These are phyloP conservation scores for Orchestia grillus DNA, from an alignment of 1,140 invertebrate genomes.

Conservation along the genomic window DNA sequence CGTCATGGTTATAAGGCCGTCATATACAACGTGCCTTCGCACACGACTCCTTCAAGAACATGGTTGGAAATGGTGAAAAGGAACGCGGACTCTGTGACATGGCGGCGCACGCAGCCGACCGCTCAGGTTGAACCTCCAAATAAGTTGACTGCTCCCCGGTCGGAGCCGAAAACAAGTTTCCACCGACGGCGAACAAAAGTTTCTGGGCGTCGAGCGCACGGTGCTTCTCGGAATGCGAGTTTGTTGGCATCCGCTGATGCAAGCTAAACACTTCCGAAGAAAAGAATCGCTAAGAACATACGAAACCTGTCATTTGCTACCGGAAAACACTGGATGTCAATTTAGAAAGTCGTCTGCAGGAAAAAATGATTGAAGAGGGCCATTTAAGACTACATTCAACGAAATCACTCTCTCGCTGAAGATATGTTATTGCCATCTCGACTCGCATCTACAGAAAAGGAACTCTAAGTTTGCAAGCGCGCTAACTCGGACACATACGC, in stretches of 20 bases:
- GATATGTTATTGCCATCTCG: not conserved
- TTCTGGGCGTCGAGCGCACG: not conserved
- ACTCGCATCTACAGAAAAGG: too few species aligned
- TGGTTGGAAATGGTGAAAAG: not conserved
- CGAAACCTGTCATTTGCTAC: not conserved
- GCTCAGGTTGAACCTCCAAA: not conserved
- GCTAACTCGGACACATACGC: too few species aligned
- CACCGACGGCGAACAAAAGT: not conserved
- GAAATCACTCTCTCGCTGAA: not conserved
- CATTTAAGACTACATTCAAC: not conserved
- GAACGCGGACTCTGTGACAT: conserved; percentile 3
- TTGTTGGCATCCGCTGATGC: not conserved
- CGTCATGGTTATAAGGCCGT: not conserved
- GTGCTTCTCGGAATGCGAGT: not conserved
- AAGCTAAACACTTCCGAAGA: not conserved
- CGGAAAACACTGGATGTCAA: not conserved
- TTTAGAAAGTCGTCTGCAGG: not conserved
- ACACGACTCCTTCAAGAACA: not conserved
- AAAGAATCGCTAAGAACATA: not conserved
- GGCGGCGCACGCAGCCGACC: not conserved
- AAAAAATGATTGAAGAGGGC: not conserved
- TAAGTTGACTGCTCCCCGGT: not conserved
- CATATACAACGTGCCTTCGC: not conserved
- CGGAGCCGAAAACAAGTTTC: not conserved
- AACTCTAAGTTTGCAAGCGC: too few species aligned